Conservation (phyloP, 1,140 invertebrate species). For the Cardiocondyla obscurior region DNA sequence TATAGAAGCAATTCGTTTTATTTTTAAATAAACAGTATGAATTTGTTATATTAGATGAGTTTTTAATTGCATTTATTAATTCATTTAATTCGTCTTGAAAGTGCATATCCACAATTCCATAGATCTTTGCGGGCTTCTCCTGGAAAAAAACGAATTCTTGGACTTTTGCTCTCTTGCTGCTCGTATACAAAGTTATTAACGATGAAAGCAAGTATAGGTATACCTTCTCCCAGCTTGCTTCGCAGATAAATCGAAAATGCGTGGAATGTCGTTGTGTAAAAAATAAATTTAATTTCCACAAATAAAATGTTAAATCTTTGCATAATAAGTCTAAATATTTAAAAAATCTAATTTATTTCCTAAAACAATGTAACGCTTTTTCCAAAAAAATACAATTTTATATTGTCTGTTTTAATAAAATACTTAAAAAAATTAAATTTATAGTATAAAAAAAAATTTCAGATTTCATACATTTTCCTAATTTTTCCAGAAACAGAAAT, state of each 20-base stretch:
- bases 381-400: neutral
- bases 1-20: conserved; percentile 34
- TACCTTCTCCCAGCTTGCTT: conserved; percentile 84
- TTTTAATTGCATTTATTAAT: conserved; percentile 30
- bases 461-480: neutral
- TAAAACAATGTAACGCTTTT: neutral
- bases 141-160: conserved; percentile 49
- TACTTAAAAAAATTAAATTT: neutral
- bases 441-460: neutral
- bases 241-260: conserved; percentile 47
- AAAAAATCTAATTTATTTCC: neutral
- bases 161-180: conserved; percentile 5
- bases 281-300: neutral
- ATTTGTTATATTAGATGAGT: conserved; percentile 20
- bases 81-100: conserved; percentile 32
- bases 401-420: neutral
- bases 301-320: conserved; percentile 1
- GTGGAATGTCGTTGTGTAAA: neutral
- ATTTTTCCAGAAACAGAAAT: neutral
- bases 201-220: conserved; percentile 82
- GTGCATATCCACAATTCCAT: neutral
- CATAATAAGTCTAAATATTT: neutral
- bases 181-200: conserved; percentile 43
- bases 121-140: conserved; percentile 29
- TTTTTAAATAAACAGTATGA: conserved; percentile 23